A percentile compares a stretch with the other conserved stretches of the same genome.
Evolutionary conservation across 2,797 vertebrate species (phyloP).

Genomic region (Anableps anableps): DNA sequence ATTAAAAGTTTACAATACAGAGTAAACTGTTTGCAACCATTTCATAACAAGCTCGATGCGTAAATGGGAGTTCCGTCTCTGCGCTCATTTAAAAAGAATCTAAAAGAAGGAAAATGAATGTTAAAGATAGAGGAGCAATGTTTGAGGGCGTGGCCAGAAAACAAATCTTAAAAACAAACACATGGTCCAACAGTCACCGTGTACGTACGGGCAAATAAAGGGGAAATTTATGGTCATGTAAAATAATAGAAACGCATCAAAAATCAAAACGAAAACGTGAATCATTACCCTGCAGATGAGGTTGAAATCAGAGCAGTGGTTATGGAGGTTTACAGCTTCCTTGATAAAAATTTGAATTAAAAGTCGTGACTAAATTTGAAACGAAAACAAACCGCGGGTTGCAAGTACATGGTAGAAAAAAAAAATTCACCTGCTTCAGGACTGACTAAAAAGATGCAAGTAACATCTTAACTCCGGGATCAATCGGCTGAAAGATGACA

Average conservation of each 20-base stretch:
- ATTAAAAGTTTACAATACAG: constrained; percentile 86
- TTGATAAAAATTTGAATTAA: constrained; percentile 71
- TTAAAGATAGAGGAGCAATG: constrained; percentile 38
- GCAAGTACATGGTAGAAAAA: constrained; percentile 51
- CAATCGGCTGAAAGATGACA: constrained; percentile 17
- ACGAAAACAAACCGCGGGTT: constrained; percentile 8
- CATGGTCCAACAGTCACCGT: constrained; percentile 53
- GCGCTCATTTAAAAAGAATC: constrained; percentile 77
- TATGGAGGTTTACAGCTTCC: constrained; percentile 31
- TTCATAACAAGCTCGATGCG: constrained; percentile 68
- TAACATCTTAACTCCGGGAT: not conserved
- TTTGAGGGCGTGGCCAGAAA: constrained; percentile 21
- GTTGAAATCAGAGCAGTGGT: constrained; percentile 19
- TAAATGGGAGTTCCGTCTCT: constrained; percentile 53
- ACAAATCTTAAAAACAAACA: constrained; percentile 58
- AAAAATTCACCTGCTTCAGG: constrained; percentile 36
- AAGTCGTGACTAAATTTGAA: constrained; percentile 56
- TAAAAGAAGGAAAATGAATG: constrained; percentile 59
- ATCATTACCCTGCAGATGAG: constrained; percentile 40
- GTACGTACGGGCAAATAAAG: constrained; percentile 31
- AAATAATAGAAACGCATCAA: constrained; percentile 28
- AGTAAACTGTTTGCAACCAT: constrained; percentile 74
- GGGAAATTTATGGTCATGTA: constrained; percentile 22
- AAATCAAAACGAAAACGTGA: constrained; percentile 33
- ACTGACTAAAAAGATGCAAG: not conserved